Evolutionary conservation across 2,113 vertebrate genomes (phyloP), one percentile per base, ranked within the genome.

Genomic region (Campylorhamphus procurvoides): DNA sequence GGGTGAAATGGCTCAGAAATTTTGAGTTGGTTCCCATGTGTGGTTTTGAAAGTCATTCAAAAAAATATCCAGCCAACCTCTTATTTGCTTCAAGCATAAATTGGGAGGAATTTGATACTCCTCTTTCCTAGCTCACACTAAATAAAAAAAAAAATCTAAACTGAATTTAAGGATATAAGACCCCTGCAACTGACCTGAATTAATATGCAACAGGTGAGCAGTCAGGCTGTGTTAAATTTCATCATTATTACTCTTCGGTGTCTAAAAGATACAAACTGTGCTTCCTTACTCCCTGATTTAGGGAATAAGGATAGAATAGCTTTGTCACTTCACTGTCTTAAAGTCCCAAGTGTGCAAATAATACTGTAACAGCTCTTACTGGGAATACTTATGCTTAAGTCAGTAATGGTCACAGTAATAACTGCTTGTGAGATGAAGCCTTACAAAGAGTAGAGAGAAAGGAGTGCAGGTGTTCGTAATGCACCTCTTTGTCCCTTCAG

Each of bases 1-100:
- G 93, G 64, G 75, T 92, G 83, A 96, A 93, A 92, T 94, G 90
- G 44, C 90, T 95, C 78, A 47, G 49, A 90, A 90, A 84, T 58
- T 94, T 76, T 75, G 10, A 44, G 64, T 4, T 78, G 20, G 6
- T 81, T 71, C 84, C 60, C 55, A 69, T 11, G 9, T 59, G 25
- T 64, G 35, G 64, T 67, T 90, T 81, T 75, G 44, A 62, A 94
- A 78, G 37, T 68, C 4, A 75, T 44, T 83, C 37, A 52, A 80
- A 58, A 76, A 87, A 82, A 79, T 37, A 76, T 25, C 81, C 53
- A 85, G 66, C 76, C 83, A 93, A 84, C 62, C 35, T 75, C 49
- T 78, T 60, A 76, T 15, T 81, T 84, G 69, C 74, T 62, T 93
- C 63, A 66, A 78, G 53, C 25, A 72, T 39, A 50, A 92, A 67